Evolutionary conservation across 2,888 invertebrate genomes (phyloP).

Genomic region (Polyommatus icarus): DNA sequence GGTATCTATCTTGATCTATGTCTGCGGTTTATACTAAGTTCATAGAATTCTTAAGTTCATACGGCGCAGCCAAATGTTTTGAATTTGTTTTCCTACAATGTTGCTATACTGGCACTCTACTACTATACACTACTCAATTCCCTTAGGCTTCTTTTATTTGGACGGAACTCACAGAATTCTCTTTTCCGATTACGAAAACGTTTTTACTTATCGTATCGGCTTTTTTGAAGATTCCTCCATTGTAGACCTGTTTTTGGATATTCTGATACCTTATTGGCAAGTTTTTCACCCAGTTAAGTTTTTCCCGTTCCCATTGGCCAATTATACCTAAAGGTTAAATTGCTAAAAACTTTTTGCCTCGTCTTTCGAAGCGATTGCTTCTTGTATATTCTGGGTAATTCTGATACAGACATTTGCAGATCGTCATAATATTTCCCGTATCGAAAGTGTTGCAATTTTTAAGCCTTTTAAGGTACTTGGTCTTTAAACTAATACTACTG

Average conservation of each 20-base stretch:
- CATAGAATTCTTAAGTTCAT: background rate
- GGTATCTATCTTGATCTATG: too few relatives aligned
- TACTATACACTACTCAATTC: background rate
- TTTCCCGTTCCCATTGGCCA: background rate
- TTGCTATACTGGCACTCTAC: background rate
- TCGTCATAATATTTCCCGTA: background rate
- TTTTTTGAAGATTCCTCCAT: background rate
- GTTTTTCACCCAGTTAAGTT: background rate
- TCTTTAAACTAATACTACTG: background rate
- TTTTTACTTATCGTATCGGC: background rate
- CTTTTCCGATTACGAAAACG: background rate
- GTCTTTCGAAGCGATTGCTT: background rate
- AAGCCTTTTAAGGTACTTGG: background rate
- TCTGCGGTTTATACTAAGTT: background rate
- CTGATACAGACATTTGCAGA: slow-evolving; percentile 18
- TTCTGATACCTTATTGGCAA: too few relatives aligned
- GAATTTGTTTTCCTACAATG: background rate
- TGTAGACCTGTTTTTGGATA: background rate
- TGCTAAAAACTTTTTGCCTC: background rate
- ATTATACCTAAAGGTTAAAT: background rate
- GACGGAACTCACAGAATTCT: background rate
- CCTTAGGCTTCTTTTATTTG: background rate
- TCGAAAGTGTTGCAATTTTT: background rate
- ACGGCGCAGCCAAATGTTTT: background rate
- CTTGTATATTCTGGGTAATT: background rate